phyloP scores from a whole-genome alignment of 2,888 invertebrate genomes.

The Rapana venosa region DNA sequence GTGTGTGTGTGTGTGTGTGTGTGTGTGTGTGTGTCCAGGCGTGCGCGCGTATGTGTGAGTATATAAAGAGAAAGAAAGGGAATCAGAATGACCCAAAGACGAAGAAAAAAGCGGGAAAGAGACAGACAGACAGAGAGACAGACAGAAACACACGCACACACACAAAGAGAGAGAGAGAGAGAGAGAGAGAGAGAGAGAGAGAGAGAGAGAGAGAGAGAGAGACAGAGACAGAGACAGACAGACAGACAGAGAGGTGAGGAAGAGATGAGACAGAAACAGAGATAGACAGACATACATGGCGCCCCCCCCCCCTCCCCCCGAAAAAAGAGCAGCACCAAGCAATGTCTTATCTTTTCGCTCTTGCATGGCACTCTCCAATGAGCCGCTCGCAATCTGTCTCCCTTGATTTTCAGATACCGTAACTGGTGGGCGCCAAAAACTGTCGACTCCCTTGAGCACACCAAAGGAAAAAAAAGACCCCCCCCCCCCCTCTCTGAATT shows the following conservation, averaged over 20 bases:
- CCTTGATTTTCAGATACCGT: not conserved
- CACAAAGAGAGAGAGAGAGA: not conserved
- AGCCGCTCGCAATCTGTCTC: not conserved
- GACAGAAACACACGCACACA: not conserved
- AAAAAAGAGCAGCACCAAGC: too few species aligned
- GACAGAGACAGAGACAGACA: not conserved
- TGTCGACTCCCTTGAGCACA: too few species aligned
- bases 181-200: not conserved
- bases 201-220: not conserved
- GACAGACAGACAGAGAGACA: not conserved
- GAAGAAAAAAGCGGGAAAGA: not conserved
- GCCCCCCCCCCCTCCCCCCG: too few species aligned
- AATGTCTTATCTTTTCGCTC: not conserved
- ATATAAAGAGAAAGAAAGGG: not conserved
- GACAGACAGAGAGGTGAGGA: not conserved
- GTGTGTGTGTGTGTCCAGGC: not conserved
- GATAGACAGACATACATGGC: too few species aligned
- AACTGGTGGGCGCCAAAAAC: not conserved
- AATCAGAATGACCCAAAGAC: not conserved
- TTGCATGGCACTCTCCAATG: not conserved
- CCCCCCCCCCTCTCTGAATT: not conserved
- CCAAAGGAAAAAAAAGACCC: not conserved
- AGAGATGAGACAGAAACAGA: too few species aligned
- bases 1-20: not conserved
- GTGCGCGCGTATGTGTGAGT: not conserved